A percentile compares a stretch with the other conserved stretches of the same genome.
These are phyloP conservation scores for Gryon sp. DNA, from an alignment of 1,140 invertebrate genomes.

Conservation along the genomic window DNA sequence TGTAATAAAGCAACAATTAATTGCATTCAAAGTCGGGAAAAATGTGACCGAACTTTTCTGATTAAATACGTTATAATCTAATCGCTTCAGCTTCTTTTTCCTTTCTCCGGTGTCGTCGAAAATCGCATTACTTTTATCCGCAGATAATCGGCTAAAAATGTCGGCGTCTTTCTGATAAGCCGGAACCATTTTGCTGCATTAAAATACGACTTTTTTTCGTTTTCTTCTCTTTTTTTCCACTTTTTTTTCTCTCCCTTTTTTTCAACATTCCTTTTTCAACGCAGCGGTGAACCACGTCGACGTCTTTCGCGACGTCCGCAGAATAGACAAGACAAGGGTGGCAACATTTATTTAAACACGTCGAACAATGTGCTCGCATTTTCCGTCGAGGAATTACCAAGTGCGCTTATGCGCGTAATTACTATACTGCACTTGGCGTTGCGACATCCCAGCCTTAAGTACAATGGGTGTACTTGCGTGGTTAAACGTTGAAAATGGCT, in stretches of 20 bases:
- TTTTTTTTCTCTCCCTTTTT: conserved; percentile 4
- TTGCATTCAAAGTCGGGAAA: too few species aligned
- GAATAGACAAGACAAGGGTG: conserved; percentile 52
- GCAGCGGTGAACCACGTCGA: not conserved
- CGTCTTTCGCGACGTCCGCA: conserved; percentile 21
- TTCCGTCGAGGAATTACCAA: conserved; percentile 49
- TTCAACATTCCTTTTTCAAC: too few species aligned
- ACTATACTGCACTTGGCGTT: conserved; percentile 49
- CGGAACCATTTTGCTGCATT: conserved; percentile 25
- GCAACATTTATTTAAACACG: conserved; percentile 61
- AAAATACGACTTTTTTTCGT: conserved; percentile 1
- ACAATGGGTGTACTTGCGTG: conserved; percentile 66
- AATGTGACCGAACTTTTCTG: too few species aligned
- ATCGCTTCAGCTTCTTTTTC: too few species aligned
- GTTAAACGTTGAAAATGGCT: conserved; percentile 65
- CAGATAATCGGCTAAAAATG: conserved; percentile 29
- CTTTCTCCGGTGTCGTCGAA: too few species aligned
- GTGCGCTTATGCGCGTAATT: conserved; percentile 63
- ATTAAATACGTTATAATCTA: too few species aligned
- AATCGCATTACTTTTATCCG: conserved; percentile 19
- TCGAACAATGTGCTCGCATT: conserved; percentile 55
- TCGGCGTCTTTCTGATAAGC: conserved; percentile 27
- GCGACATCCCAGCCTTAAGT: conserved; percentile 36
- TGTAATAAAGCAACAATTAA: too few species aligned
- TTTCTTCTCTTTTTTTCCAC: not conserved